phyloP scores from a whole-genome alignment of 2,113 vertebrate species.

The Lepisosteus osseus region DNA sequence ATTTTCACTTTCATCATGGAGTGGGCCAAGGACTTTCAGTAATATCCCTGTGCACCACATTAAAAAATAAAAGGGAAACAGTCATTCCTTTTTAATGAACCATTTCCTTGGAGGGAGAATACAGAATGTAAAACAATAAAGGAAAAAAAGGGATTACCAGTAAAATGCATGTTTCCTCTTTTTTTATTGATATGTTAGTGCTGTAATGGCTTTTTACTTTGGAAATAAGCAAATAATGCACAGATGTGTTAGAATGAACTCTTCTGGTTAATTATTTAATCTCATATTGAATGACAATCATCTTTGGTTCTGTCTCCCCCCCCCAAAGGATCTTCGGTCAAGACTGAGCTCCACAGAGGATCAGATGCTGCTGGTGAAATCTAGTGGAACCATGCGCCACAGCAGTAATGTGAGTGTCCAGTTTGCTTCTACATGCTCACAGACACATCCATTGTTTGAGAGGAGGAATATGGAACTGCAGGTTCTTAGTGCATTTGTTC shows the following conservation, averaged over 20 bases:
- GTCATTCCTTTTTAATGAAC: slow-evolving; percentile 50
- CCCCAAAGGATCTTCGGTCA: slow-evolving; percentile 30
- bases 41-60: slow-evolving; percentile 38
- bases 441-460: slow-evolving; percentile 1
- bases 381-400: neutral
- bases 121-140: slow-evolving; percentile 44
- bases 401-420: neutral
- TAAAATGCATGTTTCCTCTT: slow-evolving; percentile 56
- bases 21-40: slow-evolving; percentile 16
- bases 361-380: slow-evolving; percentile 10
- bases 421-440: slow-evolving; percentile 11
- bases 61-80: slow-evolving; percentile 43
- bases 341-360: slow-evolving; percentile 17
- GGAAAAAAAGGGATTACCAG: slow-evolving; percentile 42
- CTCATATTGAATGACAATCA: slow-evolving; percentile 34
- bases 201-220: slow-evolving; percentile 45
- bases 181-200: slow-evolving; percentile 46
- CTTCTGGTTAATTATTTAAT: slow-evolving; percentile 33
- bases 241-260: slow-evolving; percentile 40
- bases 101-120: slow-evolving; percentile 37
- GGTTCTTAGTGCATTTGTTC: too few relatives aligned
- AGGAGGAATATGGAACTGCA: too few relatives aligned
- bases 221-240: slow-evolving; percentile 36
- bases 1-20: slow-evolving; percentile 38
- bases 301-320: slow-evolving; percentile 15